Evolutionary conservation across 2,797 vertebrate species (phyloP).

Genomic region (Numenius phaeopus): DNA sequence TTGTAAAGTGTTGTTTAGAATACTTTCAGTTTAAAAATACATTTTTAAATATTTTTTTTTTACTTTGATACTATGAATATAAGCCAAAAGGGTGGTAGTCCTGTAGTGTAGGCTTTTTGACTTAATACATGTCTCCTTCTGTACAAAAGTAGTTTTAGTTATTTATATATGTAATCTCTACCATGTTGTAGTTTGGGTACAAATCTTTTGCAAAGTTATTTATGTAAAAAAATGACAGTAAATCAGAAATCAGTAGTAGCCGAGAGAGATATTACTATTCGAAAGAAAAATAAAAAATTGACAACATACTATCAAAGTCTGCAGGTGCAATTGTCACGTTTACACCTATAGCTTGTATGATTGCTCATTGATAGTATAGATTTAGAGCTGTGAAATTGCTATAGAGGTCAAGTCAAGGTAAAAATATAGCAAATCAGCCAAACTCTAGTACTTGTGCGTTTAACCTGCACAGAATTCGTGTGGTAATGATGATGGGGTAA

Average conservation of each 20-base stretch:
- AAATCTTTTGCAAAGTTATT: neutral
- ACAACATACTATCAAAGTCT: neutral
- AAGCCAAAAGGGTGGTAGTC: neutral
- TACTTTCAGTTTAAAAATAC: neutral
- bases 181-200: neutral
- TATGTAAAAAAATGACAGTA: neutral
- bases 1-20: neutral
- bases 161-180: neutral
- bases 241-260: neutral
- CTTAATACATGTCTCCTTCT: neutral
- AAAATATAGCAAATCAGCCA: neutral
- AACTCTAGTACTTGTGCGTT: neutral
- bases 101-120: neutral
- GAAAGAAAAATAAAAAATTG: neutral
- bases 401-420: neutral
- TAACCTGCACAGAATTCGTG: neutral
- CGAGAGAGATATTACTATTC: neutral
- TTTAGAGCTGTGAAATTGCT: neutral
- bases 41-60: neutral
- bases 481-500: neutral
- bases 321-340: neutral
- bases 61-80: neutral
- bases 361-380: neutral
- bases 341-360: neutral
- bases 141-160: neutral